These are phyloP conservation scores for Rhyacophila brunnea DNA, from an alignment of 1,140 invertebrate species.

Conservation along the genomic window DNA sequence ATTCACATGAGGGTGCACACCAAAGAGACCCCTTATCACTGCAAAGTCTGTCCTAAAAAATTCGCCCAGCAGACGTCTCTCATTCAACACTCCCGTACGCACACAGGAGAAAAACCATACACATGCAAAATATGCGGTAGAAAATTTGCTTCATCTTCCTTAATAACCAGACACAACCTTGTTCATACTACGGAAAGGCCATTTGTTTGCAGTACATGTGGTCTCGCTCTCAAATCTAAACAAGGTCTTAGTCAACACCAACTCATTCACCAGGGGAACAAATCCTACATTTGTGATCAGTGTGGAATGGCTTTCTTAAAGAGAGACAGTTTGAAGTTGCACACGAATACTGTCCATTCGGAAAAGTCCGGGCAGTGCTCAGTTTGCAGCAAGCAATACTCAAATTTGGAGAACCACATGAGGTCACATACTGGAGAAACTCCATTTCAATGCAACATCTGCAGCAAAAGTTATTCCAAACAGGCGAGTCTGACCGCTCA, in stretches of 20 bases:
- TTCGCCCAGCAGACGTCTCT: slow-evolving; percentile 26
- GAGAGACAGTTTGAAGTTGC: slow-evolving; percentile 46
- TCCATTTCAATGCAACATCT: slow-evolving; percentile 63
- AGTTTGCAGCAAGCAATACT: slow-evolving; percentile 55
- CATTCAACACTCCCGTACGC: slow-evolving; percentile 61
- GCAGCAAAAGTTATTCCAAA: slow-evolving; percentile 43
- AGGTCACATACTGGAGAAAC: slow-evolving; percentile 69
- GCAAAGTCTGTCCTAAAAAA: slow-evolving; percentile 10
- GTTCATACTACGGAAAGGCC: slow-evolving; percentile 66
- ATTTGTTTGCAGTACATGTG: slow-evolving; percentile 67
- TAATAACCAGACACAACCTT: slow-evolving; percentile 51
- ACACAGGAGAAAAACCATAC: slow-evolving; percentile 72
- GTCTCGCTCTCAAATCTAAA: slow-evolving; percentile 59
- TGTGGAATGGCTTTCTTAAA: slow-evolving; percentile 63
- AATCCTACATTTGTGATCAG: slow-evolving; percentile 60
- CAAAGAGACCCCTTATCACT: slow-evolving; percentile 25
- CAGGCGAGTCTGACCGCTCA: slow-evolving; percentile 50
- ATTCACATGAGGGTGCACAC: slow-evolving; percentile 38
- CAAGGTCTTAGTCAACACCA: slow-evolving; percentile 47
- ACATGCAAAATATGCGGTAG: slow-evolving; percentile 63
- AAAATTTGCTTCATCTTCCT: slow-evolving; percentile 53
- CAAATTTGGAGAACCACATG: slow-evolving; percentile 69
- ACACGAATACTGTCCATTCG: slow-evolving; percentile 28
- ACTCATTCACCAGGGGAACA: slow-evolving; percentile 43
- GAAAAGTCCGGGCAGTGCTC: slow-evolving; percentile 38